Evolutionary conservation across 1,140 invertebrate species (phyloP).

Genomic region (Cydia pomonella): DNA sequence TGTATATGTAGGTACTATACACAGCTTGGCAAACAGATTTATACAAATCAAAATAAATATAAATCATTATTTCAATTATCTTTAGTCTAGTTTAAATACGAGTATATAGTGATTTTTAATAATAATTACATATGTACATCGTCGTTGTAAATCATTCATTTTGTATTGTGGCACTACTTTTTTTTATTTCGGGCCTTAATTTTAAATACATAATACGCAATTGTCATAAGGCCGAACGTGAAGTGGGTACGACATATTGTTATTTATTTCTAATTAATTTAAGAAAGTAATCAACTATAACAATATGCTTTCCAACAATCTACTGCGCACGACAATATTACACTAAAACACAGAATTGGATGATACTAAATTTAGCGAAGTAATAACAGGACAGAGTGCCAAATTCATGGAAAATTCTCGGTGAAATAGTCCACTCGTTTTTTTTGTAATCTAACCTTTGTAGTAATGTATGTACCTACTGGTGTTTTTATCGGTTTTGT

Average conservation of each 20-base stretch:
- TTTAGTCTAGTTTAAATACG: too few species aligned
- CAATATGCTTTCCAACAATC: background rate
- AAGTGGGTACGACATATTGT: background rate
- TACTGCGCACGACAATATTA: background rate
- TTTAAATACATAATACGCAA: background rate
- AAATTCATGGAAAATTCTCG: background rate
- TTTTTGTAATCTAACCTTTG: too few species aligned
- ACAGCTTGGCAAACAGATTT: background rate
- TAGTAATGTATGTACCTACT: too few species aligned
- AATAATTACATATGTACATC: background rate
- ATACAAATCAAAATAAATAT: background rate
- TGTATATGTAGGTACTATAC: background rate
- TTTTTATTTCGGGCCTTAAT: background rate
- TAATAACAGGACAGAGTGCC: too few species aligned
- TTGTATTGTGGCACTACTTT: background rate
- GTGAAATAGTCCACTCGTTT: too few species aligned
- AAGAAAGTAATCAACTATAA: background rate
- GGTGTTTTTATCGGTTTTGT: too few species aligned
- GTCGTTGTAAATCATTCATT: background rate
- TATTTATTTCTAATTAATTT: background rate
- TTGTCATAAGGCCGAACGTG: constrained; percentile 1
- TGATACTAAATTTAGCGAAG: background rate
- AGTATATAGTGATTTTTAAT: background rate
- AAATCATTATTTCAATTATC: background rate
- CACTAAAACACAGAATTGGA: background rate